Base-by-base conservation (phyloP, 2,888 invertebrate species). In the Drosophila atripex region DNA sequence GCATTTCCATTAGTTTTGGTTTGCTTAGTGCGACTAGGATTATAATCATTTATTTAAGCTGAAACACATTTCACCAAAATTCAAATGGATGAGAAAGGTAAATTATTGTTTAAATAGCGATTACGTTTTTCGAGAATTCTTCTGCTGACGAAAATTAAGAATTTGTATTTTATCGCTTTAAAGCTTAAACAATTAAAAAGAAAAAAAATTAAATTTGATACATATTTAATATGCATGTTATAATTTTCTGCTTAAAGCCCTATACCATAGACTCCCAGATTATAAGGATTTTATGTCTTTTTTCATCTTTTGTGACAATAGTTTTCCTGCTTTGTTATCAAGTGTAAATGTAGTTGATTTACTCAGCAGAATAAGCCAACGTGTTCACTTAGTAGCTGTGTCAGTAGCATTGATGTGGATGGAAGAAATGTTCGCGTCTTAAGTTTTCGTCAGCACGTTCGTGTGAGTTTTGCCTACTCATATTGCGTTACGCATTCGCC, bases 401-500 rank as follows among this genome's bases (percentile, higher is more conserved):
- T 70, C 69, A 70, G 71, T 71, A 71, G 72, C 49, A 56, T 52
- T 51, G 21, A 70, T 63, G 64, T 25, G 45, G 49, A 61, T 61
- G 53, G 53, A 53, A 50, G 71, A 23, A 52, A 25, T 25, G 47
- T 16, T 21, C 43, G 16, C 16, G 18, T 21, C 38, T 11, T 35
- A 38, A 60, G 65, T 76, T 60, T 71, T 59, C 64, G 53, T 54
- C 63, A 58, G 21, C 69, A 68, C 56, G 16, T 38, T 16, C 21
- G 21, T 32, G 25, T 23, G n/a, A 16, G 35, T 80, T 80, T 72
- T 73, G 74, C 84, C 58, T 71, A 71, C 77, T 77, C 71, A 80
- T 76, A 73, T 54, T 52, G 64, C 64, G 71, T 68, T 73, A 84
- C 86, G 87, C 85, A 84, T 71, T 78, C 78, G 74, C 65, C 74